Evolutionary conservation across 2,888 invertebrate genomes (phyloP).

Genomic region (Plutella xylostella): DNA sequence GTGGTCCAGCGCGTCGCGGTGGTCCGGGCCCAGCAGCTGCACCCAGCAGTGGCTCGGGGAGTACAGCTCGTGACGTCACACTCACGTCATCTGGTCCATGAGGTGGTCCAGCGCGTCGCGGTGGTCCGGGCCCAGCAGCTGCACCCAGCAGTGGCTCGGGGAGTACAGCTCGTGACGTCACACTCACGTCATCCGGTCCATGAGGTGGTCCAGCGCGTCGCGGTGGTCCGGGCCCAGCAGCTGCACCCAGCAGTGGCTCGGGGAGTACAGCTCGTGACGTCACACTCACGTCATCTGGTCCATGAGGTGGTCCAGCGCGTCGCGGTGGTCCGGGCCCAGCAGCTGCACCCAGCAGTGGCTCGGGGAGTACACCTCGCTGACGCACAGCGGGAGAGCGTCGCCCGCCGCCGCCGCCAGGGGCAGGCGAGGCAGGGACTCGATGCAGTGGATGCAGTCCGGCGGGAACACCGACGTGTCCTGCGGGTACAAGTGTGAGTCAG

Average conservation of each 20-base stretch:
- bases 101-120: conserved; percentile 45
- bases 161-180: conserved; percentile 56
- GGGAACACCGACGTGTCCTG: conserved; percentile 57
- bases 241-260: not conserved
- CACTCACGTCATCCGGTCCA: conserved; percentile 65
- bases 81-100: conserved; percentile 67
- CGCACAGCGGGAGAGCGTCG: conserved; percentile 35
- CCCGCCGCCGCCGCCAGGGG: conserved; percentile 22
- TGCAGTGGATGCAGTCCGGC: conserved; percentile 46
- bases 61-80: not conserved
- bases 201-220: conserved; percentile 48
- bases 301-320: conserved; percentile 60
- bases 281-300: conserved; percentile 58
- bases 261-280: not conserved
- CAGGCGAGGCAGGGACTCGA: conserved; percentile 37
- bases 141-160: conserved; percentile 69
- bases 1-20: conserved; percentile 43
- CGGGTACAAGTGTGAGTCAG: too few species aligned
- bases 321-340: conserved; percentile 33
- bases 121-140: conserved; percentile 39
- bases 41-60: not conserved
- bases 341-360: conserved; percentile 72
- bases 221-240: conserved; percentile 36
- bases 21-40: conserved; percentile 33
- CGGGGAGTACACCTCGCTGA: conserved; percentile 68